phyloP scores from a whole-genome alignment of 2,888 invertebrate genomes.

The Argynnis bischoffii region DNA sequence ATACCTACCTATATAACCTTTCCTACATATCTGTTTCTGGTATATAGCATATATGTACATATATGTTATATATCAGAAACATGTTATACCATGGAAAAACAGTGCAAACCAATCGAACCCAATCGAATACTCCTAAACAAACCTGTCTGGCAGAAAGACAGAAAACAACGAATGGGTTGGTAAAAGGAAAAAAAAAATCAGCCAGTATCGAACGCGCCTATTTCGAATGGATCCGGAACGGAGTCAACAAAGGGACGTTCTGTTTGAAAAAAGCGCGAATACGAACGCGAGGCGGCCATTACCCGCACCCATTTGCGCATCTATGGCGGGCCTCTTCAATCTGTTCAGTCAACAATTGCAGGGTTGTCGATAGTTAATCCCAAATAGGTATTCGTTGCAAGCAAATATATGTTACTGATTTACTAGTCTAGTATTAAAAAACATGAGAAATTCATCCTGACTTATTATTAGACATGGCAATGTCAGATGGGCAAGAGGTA shows the following conservation, averaged over 20 bases:
- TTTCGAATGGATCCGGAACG: constrained; percentile 69
- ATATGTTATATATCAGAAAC: not conserved
- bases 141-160: constrained; percentile 57
- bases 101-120: constrained; percentile 37
- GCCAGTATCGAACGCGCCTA: constrained; percentile 69
- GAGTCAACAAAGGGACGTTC: constrained; percentile 79
- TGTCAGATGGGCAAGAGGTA: no score
- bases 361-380: constrained; percentile 38
- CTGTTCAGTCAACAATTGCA: constrained; percentile 71
- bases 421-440: no score
- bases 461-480: no score
- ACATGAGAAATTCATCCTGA: no score
- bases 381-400: no score
- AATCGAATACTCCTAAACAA: constrained; percentile 52
- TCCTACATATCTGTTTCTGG: not conserved
- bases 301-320: constrained; percentile 75
- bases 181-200: constrained; percentile 57
- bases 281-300: constrained; percentile 74
- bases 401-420: no score
- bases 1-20: not conserved
- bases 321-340: constrained; percentile 78
- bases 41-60: not conserved
- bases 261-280: constrained; percentile 76
- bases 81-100: constrained; percentile 7
- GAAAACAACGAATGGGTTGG: constrained; percentile 52